These are phyloP conservation scores for Chouioia cunea DNA, from an alignment of 2,888 invertebrate genomes.

Conservation along the genomic window DNA sequence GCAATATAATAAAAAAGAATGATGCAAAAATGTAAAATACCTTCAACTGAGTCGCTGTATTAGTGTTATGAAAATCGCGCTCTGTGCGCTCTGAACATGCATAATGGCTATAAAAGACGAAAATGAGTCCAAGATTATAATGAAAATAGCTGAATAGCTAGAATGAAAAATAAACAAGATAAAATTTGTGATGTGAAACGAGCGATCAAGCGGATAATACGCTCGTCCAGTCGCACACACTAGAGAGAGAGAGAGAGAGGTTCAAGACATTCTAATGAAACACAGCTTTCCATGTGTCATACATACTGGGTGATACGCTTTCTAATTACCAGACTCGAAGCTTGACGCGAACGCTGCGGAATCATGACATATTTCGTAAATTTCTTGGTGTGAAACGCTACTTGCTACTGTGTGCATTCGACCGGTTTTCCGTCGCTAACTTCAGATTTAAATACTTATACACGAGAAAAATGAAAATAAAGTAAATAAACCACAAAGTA, in stretches of 20 bases:
- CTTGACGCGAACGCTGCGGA: conserved; percentile 30
- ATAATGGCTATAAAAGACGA: conserved; percentile 7
- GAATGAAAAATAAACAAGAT: not conserved
- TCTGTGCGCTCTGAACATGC: not conserved
- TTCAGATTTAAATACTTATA: conserved; percentile 14
- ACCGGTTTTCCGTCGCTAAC: conserved; percentile 29
- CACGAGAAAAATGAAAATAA: conserved; percentile 28
- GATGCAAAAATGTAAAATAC: conserved; percentile 1
- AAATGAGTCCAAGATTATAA: not conserved
- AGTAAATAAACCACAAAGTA: conserved; percentile 12
- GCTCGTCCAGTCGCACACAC: conserved; percentile 19
- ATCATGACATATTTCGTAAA: conserved; percentile 14
- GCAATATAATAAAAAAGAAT: not conserved
- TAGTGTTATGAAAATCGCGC: conserved; percentile 16
- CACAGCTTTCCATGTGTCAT: conserved; percentile 55
- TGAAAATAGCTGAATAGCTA: not conserved
- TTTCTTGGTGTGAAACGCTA: conserved; percentile 6
- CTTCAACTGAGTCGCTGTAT: conserved; percentile 9
- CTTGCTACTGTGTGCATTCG: conserved; percentile 19
- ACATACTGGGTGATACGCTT: conserved; percentile 60
- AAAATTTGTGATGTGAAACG: conserved; percentile 19
- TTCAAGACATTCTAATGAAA: conserved; percentile 52
- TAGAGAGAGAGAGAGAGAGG: conserved; percentile 31
- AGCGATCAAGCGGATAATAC: conserved; percentile 56
- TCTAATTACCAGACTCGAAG: conserved; percentile 61